A percentile compares a stretch with the other conserved stretches of the same genome.
Evolutionary conservation across 2,888 invertebrate species (phyloP).

Genomic region (Phymatocera aterrima): DNA sequence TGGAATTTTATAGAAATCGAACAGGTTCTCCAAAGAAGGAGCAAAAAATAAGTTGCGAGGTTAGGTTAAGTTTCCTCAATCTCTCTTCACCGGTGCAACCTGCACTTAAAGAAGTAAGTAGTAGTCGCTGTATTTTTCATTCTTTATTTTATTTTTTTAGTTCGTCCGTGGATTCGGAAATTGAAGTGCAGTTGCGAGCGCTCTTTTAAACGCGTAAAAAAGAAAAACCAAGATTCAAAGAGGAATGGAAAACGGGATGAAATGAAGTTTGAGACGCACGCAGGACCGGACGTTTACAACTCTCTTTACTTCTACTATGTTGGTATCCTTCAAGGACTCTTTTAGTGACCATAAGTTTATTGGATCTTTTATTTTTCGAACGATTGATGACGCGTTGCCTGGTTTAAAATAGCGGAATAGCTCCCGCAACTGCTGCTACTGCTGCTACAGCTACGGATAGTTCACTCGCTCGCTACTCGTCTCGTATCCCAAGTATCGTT

Average conservation of each 20-base stretch:
- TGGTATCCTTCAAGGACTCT: not conserved
- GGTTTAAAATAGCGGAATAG: constrained; percentile 1
- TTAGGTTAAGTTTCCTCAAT: too few relatives aligned
- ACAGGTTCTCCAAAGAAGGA: too few relatives aligned
- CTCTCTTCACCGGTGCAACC: too few relatives aligned
- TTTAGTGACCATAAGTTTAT: not conserved
- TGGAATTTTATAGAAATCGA: too few relatives aligned
- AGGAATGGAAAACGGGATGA: not conserved
- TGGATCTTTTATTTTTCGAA: not conserved
- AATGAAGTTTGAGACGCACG: too few relatives aligned
- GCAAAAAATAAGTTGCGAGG: too few relatives aligned
- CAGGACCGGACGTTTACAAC: not conserved
- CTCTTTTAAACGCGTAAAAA: not conserved
- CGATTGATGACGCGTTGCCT: constrained; percentile 2
- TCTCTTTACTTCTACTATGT: not conserved
- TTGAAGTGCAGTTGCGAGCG: not conserved
- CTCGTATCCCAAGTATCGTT: not conserved
- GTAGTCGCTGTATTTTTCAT: too few relatives aligned
- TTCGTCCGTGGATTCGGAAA: not conserved
- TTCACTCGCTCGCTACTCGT: too few relatives aligned
- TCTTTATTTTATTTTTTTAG: not conserved
- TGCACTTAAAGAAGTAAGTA: too few relatives aligned
- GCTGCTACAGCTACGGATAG: not conserved
- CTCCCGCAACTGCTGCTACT: too few relatives aligned
- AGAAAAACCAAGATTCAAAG: not conserved